Conservation (phyloP, 2,113 vertebrate genomes). For the Nothoprocta perdicaria region DNA sequence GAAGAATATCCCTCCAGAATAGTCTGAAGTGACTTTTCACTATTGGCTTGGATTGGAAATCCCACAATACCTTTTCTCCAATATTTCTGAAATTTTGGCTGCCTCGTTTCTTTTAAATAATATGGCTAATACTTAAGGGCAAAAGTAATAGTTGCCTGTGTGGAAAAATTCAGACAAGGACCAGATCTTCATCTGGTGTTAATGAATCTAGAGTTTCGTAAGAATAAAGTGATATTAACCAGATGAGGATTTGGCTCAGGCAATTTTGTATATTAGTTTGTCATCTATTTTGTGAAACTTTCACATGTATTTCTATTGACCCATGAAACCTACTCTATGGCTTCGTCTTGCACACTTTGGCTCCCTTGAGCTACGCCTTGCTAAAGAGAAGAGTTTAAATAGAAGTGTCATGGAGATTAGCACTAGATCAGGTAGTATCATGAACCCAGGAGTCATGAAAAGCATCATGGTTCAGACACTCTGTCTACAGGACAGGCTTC, state of each 20-base stretch:
- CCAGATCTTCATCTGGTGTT: constrained; percentile 60
- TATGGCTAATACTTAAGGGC: constrained; percentile 29
- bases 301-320: not conserved
- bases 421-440: not conserved
- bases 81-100: constrained; percentile 39
- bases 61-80: not conserved
- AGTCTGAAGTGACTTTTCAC: not conserved
- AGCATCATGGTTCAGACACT: not conserved
- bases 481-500: not conserved
- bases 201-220: constrained; percentile 49
- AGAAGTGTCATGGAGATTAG: not conserved
- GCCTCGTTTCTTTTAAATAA: constrained; percentile 31
- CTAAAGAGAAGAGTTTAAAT: not conserved
- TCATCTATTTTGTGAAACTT: constrained; percentile 20
- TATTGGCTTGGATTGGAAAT: constrained; percentile 1
- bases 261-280: constrained; percentile 16
- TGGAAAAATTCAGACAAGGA: constrained; percentile 61
- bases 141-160: constrained; percentile 39
- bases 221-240: constrained; percentile 28
- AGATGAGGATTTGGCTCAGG: constrained; percentile 48
- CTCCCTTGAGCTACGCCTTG: not conserved
- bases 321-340: not conserved
- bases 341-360: not conserved
- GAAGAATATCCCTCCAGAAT: not conserved
- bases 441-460: not conserved